Conservation (phyloP, 92 coral and sea anemone species). For the Umimayanthus kanabou region DNA sequence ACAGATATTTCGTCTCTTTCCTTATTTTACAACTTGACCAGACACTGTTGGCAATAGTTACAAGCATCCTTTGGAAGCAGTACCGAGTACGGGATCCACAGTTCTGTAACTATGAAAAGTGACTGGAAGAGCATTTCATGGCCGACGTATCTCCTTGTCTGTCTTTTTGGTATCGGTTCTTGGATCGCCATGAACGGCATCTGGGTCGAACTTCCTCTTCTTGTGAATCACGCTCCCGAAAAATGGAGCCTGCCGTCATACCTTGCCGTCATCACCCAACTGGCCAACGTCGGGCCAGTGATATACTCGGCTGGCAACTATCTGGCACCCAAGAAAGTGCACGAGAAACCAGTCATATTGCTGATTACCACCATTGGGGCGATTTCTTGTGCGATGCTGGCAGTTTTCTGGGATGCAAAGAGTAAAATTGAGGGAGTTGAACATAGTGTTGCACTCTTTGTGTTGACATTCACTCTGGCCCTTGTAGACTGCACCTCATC, state of each 20-base stretch:
- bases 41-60: background rate
- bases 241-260: conserved; percentile 92
- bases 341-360: conserved; percentile 71
- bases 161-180: conserved; percentile 89
- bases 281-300: conserved; percentile 87
- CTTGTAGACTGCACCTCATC: conserved; percentile 95
- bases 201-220: conserved; percentile 95
- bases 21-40: no score
- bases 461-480: conserved; percentile 74
- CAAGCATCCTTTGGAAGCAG: background rate
- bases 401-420: conserved; percentile 79
- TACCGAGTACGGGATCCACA: background rate
- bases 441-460: conserved; percentile 84
- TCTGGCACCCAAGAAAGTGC: conserved; percentile 57
- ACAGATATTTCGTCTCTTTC: no score
- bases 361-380: conserved; percentile 72
- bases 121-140: conserved; percentile 62
- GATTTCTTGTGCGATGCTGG: conserved; percentile 72
- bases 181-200: conserved; percentile 97
- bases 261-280: conserved; percentile 74
- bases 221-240: conserved; percentile 85
- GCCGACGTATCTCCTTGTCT: conserved; percentile 82
- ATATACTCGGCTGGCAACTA: conserved; percentile 69
- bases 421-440: conserved; percentile 60
- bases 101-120: background rate